phyloP scores from a whole-genome alignment of 2,888 invertebrate species.

The Ptychoptera albimana region DNA sequence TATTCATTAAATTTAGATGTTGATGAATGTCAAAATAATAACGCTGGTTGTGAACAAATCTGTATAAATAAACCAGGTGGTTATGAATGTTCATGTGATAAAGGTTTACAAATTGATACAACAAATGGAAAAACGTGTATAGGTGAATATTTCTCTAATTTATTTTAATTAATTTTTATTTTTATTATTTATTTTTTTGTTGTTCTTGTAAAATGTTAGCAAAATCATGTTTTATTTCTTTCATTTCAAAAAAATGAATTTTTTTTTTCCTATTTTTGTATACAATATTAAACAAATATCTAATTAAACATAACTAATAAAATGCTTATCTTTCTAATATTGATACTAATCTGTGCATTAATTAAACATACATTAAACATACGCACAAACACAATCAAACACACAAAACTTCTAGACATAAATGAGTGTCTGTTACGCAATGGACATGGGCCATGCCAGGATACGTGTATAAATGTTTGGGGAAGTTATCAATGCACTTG shows the following conservation, averaged over 20 bases:
- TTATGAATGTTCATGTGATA: slow-evolving; percentile 37
- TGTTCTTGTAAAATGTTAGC: background rate
- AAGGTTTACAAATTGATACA: slow-evolving; percentile 33
- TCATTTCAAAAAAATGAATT: background rate
- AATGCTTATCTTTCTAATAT: background rate
- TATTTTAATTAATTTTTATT: background rate
- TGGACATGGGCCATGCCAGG: slow-evolving; percentile 47
- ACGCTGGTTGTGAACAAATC: slow-evolving; percentile 36
- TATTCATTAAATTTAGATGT: slow-evolving; percentile 29
- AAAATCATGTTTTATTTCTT: background rate
- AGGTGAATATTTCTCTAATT: slow-evolving; percentile 24
- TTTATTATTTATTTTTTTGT: background rate
- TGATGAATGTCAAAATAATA: slow-evolving; percentile 37
- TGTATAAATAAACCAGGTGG: slow-evolving; percentile 40
- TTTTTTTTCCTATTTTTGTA: background rate
- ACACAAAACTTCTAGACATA: slow-evolving; percentile 26
- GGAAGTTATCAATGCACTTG: slow-evolving; percentile 44
- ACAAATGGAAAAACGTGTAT: slow-evolving; percentile 31
- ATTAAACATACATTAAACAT: background rate
- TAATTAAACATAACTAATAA: background rate
- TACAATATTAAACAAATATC: background rate
- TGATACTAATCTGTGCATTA: background rate
- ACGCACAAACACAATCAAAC: background rate
- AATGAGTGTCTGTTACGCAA: slow-evolving; percentile 45
- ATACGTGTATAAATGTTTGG: slow-evolving; percentile 39